These are phyloP conservation scores for Apis mellifera DNA, from an alignment of 1,140 invertebrate genomes.

Conservation along the genomic window DNA sequence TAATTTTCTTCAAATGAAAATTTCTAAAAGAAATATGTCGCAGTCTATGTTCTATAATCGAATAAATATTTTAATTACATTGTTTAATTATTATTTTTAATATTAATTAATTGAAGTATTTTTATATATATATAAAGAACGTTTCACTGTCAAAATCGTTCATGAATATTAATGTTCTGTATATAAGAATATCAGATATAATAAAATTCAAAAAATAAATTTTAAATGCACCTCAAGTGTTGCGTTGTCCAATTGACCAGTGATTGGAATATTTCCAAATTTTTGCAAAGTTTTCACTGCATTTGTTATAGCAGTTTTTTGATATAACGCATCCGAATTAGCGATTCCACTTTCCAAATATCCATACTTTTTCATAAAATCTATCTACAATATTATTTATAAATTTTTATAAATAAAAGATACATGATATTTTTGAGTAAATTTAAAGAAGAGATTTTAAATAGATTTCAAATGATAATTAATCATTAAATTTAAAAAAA, in stretches of 20 bases:
- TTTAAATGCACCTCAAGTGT: not conserved
- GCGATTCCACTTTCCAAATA: not conserved
- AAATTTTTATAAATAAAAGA: not conserved
- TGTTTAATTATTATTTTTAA: too few relatives aligned
- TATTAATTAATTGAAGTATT: too few relatives aligned
- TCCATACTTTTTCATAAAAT: slow-evolving; percentile 15
- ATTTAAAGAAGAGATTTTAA: too few relatives aligned
- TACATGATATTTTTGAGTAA: not conserved
- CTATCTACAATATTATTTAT: not conserved
- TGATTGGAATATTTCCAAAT: slow-evolving; percentile 16
- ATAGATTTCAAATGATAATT: too few relatives aligned
- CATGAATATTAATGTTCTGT: too few relatives aligned
- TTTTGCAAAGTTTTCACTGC: slow-evolving; percentile 8
- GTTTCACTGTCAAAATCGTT: too few relatives aligned
- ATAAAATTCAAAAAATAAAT: not conserved
- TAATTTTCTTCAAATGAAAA: not conserved
- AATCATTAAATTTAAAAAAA: too few relatives aligned
- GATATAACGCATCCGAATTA: slow-evolving; percentile 1
- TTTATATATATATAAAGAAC: too few relatives aligned
- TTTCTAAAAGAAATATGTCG: not conserved
- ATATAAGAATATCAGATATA: not conserved
- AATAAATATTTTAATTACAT: too few relatives aligned
- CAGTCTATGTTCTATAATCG: not conserved
- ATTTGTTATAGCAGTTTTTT: slow-evolving; percentile 1
- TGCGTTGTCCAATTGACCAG: slow-evolving; percentile 1